phyloP scores from a whole-genome alignment of 2,888 invertebrate species.

The Neoscelio sp. region DNA sequence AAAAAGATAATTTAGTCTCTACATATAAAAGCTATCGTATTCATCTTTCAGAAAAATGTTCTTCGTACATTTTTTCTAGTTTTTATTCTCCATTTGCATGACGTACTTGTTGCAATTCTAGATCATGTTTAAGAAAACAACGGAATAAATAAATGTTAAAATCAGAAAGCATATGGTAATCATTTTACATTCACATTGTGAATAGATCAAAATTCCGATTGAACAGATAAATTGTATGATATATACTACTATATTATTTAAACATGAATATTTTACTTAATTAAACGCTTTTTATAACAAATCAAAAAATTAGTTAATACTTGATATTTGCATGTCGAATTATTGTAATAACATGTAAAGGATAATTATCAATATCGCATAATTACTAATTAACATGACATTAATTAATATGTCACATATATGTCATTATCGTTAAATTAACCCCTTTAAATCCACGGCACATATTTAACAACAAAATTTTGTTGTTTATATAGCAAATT shows the following conservation, averaged over 20 bases:
- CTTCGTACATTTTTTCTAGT: neutral
- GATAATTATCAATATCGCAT: slow-evolving; percentile 3
- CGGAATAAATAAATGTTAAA: slow-evolving; percentile 14
- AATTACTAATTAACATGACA: slow-evolving; percentile 35
- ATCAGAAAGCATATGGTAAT: neutral
- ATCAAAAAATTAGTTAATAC: too few relatives aligned
- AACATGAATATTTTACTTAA: too few relatives aligned
- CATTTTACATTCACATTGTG: too few relatives aligned
- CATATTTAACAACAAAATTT: too few relatives aligned
- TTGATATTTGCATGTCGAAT: neutral
- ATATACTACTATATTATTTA: slow-evolving; percentile 14
- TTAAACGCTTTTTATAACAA: too few relatives aligned
- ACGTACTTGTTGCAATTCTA: slow-evolving; percentile 12
- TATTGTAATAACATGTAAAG: slow-evolving; percentile 4
- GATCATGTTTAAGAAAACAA: neutral
- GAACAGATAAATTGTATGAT: too few relatives aligned
- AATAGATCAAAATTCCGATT: too few relatives aligned
- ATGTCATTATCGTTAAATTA: slow-evolving; percentile 41
- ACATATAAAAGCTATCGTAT: slow-evolving; percentile 21
- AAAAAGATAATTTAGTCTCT: slow-evolving; percentile 28
- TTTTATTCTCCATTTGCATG: slow-evolving; percentile 14
- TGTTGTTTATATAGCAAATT: too few relatives aligned
- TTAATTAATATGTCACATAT: slow-evolving; percentile 36
- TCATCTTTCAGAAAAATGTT: slow-evolving; percentile 10
- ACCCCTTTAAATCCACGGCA: slow-evolving; percentile 12